Evolutionary conservation across 1,140 invertebrate species (phyloP), one percentile per base, ranked within the genome.

Genomic region (Oscheius sp.): DNA sequence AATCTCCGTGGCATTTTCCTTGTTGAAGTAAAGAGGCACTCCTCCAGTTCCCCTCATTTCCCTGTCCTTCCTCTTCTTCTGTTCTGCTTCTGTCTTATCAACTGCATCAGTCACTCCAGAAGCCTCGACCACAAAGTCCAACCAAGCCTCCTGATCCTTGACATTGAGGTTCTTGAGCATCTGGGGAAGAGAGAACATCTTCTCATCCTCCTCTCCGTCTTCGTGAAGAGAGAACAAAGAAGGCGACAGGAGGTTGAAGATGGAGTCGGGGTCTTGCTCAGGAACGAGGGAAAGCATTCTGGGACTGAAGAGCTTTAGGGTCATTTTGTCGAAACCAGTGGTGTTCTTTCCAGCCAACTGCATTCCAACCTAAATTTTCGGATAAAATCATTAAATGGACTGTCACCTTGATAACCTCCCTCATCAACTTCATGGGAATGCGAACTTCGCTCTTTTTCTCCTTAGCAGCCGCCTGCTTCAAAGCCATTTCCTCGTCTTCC

Each of bases 291-390:
- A 77, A 38, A 82, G 69, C 45, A 82, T 73, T 34, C 81, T 26
- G 10, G 81, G 81, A 0, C 82, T 84, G 36, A 79, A 64, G 45
- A 83, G 31, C 52, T 80, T 83, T 42, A 82, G 45, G 1, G 79
- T 80, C 67, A 84, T 82, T 4, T 81, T 63, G 52, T 82, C 82
- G 45, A 84, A 82, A 26, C 80, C 74, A 2, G 81, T 68, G 7
- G 70, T 63, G 68, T 82, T 84, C 65, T 82, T 26, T 10, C 82
- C 80, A 46, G 77, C 74, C 20, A 83, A 26, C 42, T 69, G 38
- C 46, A 79, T 77, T 34, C 79, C 79, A 28, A 81, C 26, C 31
- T 63, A n/a, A 32, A 63, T 18, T 38, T n/a, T n/a, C n/a, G n/a
- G n/a, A n/a, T n/a, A n/a, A n/a, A n/a, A n/a, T n/a, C n/a, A n/a